Evolutionary conservation across 2,888 invertebrate species (phyloP).

Genomic region (Trissolcus brochymenae): DNA sequence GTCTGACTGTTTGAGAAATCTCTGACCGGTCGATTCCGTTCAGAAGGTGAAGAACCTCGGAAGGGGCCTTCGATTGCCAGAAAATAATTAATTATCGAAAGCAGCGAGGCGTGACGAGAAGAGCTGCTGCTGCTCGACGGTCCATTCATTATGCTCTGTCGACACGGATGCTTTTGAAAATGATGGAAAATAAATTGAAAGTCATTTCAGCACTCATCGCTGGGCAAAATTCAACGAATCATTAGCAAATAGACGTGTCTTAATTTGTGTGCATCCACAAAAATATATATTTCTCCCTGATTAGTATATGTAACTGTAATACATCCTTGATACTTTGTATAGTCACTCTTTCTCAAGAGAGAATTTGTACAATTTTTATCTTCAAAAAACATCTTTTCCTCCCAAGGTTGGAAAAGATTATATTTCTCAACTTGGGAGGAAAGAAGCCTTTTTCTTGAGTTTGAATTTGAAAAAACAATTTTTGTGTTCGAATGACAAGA

Average conservation of each 20-base stretch:
- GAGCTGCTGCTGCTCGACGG: slow-evolving; percentile 27
- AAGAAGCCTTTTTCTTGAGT: too few species aligned
- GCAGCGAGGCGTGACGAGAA: slow-evolving; percentile 45
- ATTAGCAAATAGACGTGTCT: background rate
- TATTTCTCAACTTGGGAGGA: too few species aligned
- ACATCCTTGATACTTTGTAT: too few species aligned
- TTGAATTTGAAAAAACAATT: too few species aligned
- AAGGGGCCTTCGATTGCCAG: slow-evolving; percentile 59
- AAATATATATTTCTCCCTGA: too few species aligned
- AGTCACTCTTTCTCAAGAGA: too few species aligned
- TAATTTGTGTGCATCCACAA: background rate
- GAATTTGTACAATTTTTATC: too few species aligned
- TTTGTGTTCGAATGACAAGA: background rate
- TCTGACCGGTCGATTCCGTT: slow-evolving; percentile 45
- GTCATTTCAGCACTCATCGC: slow-evolving; percentile 15
- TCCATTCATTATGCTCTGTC: slow-evolving; percentile 49
- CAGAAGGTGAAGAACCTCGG: slow-evolving; percentile 42
- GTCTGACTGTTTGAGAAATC: too few species aligned
- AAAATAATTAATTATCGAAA: slow-evolving; percentile 66
- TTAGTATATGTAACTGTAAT: too few species aligned
- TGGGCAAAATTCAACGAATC: slow-evolving; percentile 8
- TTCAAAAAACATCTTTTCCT: too few species aligned
- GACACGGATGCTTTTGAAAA: slow-evolving; percentile 42
- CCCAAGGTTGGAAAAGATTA: too few species aligned
- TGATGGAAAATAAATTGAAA: slow-evolving; percentile 44